Evolutionary conservation across 2,113 vertebrate genomes (phyloP).

Genomic region (Gymnorhina tibicen): DNA sequence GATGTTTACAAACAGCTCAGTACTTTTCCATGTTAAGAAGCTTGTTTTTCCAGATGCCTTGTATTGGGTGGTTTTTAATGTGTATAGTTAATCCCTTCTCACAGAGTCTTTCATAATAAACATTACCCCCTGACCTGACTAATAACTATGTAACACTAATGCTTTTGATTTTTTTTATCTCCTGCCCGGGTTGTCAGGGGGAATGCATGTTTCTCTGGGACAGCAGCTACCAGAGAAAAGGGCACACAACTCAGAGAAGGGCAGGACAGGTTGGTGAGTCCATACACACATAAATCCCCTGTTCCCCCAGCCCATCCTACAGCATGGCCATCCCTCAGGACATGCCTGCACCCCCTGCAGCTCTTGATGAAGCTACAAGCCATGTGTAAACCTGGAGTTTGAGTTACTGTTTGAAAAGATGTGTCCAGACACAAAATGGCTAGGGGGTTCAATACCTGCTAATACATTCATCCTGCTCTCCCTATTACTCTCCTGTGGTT

Average conservation of each 20-base stretch:
- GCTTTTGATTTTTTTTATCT: slow-evolving; percentile 13
- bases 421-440: not conserved
- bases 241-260: not conserved
- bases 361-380: not conserved
- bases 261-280: not conserved
- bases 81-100: slow-evolving; percentile 58
- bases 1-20: slow-evolving; percentile 68
- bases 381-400: not conserved
- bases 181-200: not conserved
- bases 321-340: not conserved
- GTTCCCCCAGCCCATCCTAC: not conserved
- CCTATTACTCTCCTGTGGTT: not conserved
- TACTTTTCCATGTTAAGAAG: slow-evolving; percentile 64
- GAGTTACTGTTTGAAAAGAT: not conserved
- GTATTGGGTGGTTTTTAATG: slow-evolving; percentile 46
- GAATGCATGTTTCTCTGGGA: not conserved
- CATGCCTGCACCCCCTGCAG: not conserved
- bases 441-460: not conserved
- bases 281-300: no score
- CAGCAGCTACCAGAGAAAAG: not conserved
- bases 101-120: slow-evolving; percentile 65
- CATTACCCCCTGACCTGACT: slow-evolving; percentile 59
- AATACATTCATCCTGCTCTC: not conserved
- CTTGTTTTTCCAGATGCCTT: slow-evolving; percentile 67
- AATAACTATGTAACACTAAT: slow-evolving; percentile 30